Evolutionary conservation across 2,113 vertebrate species (phyloP), one percentile per base, ranked within the genome.

Genomic region (Plectropomus leopardus): DNA sequence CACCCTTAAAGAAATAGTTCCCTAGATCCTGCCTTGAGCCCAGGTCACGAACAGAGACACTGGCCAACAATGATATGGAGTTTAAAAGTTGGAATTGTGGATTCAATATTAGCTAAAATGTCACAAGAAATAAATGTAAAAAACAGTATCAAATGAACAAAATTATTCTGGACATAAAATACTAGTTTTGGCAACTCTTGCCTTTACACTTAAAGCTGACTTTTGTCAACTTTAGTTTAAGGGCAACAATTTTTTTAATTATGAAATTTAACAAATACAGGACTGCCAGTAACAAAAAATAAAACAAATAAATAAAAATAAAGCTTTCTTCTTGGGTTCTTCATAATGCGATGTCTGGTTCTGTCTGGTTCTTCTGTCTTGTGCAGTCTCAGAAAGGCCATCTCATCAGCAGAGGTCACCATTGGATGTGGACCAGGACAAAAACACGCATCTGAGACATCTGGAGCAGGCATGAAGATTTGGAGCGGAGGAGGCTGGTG

Each of bases 341-440:
- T 47, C 53, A 55, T n/a, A 19, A 19, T 63, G 8, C 1, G 13
- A 7, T 9, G 32, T 60, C 54, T 42, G n/a, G n/a, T n/a, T n/a
- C n/a, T n/a, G n/a, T n/a, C 42, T 13, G 34, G 57, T 15, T 70
- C 72, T 64, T 80, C 72, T 10, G 40, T 68, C 55, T 64, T 48
- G 7, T 17, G 15, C 19, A 4, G 63, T 15, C 28, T 69, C 32
- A 60, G 34, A 24, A 17, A 32, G 34, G 23, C 58, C 57, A 40
- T 63, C 48, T 28, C 15, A 6, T 28, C 15, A 6, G 53, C 45
- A 55, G 45, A 51, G 26, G n/a, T 58, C 53, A 21, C 8, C 0
- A n/a, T 26, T 42, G 19, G 11, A 24, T 42, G 14, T 16, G 63
- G 32, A 59, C 28, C 53, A 50, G 45, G 71, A 50, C 24, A 57